A percentile compares a stretch with the other conserved stretches of the same genome.
phyloP scores from a whole-genome alignment of 2,113 vertebrate genomes.

The Burhinus oedicnemus region DNA sequence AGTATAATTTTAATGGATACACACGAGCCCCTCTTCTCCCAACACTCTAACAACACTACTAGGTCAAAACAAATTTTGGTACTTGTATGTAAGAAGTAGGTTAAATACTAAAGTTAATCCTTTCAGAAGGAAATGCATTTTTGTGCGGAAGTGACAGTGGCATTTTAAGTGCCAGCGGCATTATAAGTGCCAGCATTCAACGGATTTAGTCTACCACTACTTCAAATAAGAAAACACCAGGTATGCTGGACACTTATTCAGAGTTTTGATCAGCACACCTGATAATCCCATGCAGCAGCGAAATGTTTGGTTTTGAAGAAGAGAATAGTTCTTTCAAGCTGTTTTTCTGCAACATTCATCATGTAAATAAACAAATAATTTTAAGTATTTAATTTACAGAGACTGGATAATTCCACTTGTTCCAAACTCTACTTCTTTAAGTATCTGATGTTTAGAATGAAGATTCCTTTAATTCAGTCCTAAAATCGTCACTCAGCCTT shows the following conservation, averaged over 20 bases:
- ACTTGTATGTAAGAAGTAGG: not conserved
- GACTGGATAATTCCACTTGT: conserved; percentile 53
- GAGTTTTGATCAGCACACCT: conserved; percentile 2
- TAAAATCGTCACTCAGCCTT: conserved; percentile 56
- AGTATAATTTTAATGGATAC: not conserved
- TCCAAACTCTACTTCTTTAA: conserved; percentile 65
- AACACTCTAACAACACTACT: not conserved
- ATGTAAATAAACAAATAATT: conserved; percentile 44
- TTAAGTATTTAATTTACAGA: conserved; percentile 64
- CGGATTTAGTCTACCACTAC: conserved; percentile 7
- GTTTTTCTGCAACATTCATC: conserved; percentile 49
- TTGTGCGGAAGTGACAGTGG: conserved; percentile 65
- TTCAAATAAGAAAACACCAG: conserved; percentile 36
- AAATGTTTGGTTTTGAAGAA: conserved; percentile 10
- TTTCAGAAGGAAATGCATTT: not conserved
- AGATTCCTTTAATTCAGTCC: conserved; percentile 62
- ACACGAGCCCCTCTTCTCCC: not conserved
- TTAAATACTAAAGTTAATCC: conserved; percentile 1
- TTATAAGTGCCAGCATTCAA: not conserved
- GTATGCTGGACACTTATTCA: not conserved
- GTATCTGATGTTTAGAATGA: conserved; percentile 54
- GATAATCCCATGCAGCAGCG: conserved; percentile 28
- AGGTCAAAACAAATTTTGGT: conserved; percentile 15
- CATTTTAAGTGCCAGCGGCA: conserved; percentile 15
- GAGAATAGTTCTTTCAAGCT: not conserved